A percentile compares a stretch with the other conserved stretches of the same genome.
Evolutionary conservation across 2,888 invertebrate genomes (phyloP).

Genomic region (Orgyia antiqua): DNA sequence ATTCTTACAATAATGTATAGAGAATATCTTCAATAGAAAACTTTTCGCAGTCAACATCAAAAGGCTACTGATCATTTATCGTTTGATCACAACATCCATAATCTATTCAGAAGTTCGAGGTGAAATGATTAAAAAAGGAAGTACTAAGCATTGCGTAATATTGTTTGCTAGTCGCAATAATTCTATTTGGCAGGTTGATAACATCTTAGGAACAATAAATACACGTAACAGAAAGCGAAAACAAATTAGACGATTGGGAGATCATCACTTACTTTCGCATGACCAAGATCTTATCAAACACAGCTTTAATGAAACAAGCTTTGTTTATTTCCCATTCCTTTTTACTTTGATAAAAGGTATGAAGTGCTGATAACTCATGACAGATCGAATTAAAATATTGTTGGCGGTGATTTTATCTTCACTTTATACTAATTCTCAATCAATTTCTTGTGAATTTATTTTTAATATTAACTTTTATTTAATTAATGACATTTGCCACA

Average conservation of each 20-base stretch:
- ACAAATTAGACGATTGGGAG: slow-evolving; percentile 60
- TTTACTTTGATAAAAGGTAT: slow-evolving; percentile 14
- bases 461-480: slow-evolving; percentile 16
- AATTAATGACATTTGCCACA: slow-evolving; percentile 19
- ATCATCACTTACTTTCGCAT: slow-evolving; percentile 53
- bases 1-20: too few relatives aligned
- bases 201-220: slow-evolving; percentile 56
- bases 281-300: slow-evolving; percentile 30
- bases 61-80: slow-evolving; percentile 20
- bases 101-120: slow-evolving; percentile 14
- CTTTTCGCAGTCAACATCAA: slow-evolving; percentile 19
- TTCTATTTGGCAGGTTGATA: slow-evolving; percentile 65
- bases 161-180: slow-evolving; percentile 53
- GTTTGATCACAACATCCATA: slow-evolving; percentile 13
- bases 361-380: slow-evolving; percentile 26
- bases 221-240: slow-evolving; percentile 64
- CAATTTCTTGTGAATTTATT: slow-evolving; percentile 24
- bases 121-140: slow-evolving; percentile 21
- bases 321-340: slow-evolving; percentile 19
- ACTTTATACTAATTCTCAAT: slow-evolving; percentile 30
- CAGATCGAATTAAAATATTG: slow-evolving; percentile 42
- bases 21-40: slow-evolving; percentile 16
- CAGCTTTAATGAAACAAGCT: slow-evolving; percentile 24
- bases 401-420: slow-evolving; percentile 34
- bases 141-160: slow-evolving; percentile 54